Percentiles rank a stretch among this genome's conserved stretches.
phyloP scores from a whole-genome alignment of 2,888 invertebrate genomes.

The Germaria angustata region DNA sequence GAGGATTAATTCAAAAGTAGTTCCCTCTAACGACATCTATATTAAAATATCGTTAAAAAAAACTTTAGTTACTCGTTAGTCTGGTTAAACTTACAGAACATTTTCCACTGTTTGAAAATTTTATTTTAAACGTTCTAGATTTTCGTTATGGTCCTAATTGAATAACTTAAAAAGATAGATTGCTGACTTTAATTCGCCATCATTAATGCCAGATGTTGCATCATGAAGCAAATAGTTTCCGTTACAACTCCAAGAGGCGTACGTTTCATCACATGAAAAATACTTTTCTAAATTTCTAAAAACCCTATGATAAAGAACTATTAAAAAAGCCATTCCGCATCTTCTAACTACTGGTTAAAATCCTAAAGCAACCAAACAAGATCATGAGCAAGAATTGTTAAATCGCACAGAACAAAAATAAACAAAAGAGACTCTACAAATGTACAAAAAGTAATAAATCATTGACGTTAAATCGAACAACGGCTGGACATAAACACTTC shows the following conservation, averaged over 20 bases:
- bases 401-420: not conserved
- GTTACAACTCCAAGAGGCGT: not conserved
- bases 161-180: too few species aligned
- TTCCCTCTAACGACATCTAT: too few species aligned
- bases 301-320: not conserved
- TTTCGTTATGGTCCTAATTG: too few species aligned
- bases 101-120: too few species aligned
- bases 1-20: too few species aligned
- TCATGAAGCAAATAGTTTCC: not conserved
- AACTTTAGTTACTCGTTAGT: too few species aligned
- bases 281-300: not conserved
- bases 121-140: too few species aligned
- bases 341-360: slow-evolving; percentile 27
- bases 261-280: not conserved
- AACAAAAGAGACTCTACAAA: slow-evolving; percentile 14
- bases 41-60: too few species aligned
- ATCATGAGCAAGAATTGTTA: slow-evolving; percentile 7
- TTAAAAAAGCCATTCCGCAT: not conserved
- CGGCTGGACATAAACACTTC: slow-evolving; percentile 65
- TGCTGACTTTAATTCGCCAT: too few species aligned
- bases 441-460: slow-evolving; percentile 59
- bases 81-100: too few species aligned
- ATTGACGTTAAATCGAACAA: slow-evolving; percentile 59
- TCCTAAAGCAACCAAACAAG: not conserved
- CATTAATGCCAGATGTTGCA: not conserved